These are phyloP conservation scores for Ataeniobius toweri DNA, from an alignment of 2,797 vertebrate species.

Conservation along the genomic window DNA sequence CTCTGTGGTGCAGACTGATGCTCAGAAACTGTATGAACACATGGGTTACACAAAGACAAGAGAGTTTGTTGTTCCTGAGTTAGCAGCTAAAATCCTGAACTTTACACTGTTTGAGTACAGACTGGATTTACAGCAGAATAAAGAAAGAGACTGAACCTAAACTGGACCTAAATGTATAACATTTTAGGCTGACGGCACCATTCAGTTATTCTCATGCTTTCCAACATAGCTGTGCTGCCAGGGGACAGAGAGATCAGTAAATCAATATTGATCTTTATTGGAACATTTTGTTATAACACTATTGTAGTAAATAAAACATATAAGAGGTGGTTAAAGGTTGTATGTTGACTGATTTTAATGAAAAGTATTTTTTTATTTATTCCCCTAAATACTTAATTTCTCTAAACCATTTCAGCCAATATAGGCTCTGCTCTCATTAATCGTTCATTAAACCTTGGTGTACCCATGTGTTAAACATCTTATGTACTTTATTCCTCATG, in stretches of 20 bases:
- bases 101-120: slow-evolving; percentile 82
- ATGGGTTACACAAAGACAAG: slow-evolving; percentile 77
- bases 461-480: neutral
- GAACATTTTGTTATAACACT: no score
- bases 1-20: slow-evolving; percentile 81
- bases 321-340: neutral
- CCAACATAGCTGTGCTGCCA: no score
- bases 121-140: slow-evolving; percentile 61
- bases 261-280: neutral
- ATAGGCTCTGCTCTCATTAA: neutral
- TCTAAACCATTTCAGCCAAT: neutral
- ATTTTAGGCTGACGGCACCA: neutral
- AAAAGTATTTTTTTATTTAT: neutral
- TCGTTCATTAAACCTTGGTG: neutral
- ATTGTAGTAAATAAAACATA: neutral
- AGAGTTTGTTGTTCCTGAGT: slow-evolving; percentile 58
- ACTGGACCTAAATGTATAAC: neutral
- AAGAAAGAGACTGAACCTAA: slow-evolving; percentile 16
- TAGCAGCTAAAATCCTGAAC: slow-evolving; percentile 66
- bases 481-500: neutral
- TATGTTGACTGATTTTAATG: neutral
- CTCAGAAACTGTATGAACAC: slow-evolving; percentile 83
- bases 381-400: neutral
- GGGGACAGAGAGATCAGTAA: neutral
- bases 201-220: neutral